Evolutionary conservation across 1,140 invertebrate species (phyloP), one percentile per base, ranked within the genome.

Genomic region (Drepana arcuata): DNA sequence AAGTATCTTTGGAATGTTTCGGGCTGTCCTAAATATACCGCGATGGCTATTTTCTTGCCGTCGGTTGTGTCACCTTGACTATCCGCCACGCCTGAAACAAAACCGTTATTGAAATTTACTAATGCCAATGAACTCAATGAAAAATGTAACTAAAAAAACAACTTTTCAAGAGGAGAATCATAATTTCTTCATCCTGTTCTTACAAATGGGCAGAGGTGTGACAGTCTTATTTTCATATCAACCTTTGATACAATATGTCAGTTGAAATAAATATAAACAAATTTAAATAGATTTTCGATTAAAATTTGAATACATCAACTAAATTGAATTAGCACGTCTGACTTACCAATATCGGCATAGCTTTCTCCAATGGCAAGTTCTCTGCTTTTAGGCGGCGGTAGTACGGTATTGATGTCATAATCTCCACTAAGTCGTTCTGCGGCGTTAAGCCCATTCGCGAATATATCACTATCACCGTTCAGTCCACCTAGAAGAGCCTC

Each of bases 41-140:
- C 90, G 23, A 96, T 91, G 27, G 89, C 88, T 35, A 95, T 92
- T 66, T 92, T 87, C 71, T 95, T 95, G 24, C 94, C 93, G 54
- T 95, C 93, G n/a, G 88, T 91, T 21, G 90, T 88, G 60, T 92
- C 90, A 18, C 89, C 87, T 48, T 91, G 86, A 33, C 91, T 90
- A 35, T 90, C 87, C 0, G 86, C 85, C 6, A 87, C 84, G 44
- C 81, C 79, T 82, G 57, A 62, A 57, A 57, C 49, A 41, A 46
- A 49, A 14, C n/a, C n/a, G n/a, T n/a, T n/a, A n/a, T n/a, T n/a
- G n/a, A n/a, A n/a, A n/a, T n/a, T n/a, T n/a, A n/a, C n/a, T n/a
- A n/a, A n/a, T n/a, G n/a, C n/a, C n/a, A n/a, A n/a, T n/a, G n/a
- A n/a, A n/a, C n/a, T n/a, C n/a, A n/a, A n/a, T n/a, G n/a, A n/a